Conservation (phyloP, 1,140 invertebrate species). For the Drosophila ogumai region DNA sequence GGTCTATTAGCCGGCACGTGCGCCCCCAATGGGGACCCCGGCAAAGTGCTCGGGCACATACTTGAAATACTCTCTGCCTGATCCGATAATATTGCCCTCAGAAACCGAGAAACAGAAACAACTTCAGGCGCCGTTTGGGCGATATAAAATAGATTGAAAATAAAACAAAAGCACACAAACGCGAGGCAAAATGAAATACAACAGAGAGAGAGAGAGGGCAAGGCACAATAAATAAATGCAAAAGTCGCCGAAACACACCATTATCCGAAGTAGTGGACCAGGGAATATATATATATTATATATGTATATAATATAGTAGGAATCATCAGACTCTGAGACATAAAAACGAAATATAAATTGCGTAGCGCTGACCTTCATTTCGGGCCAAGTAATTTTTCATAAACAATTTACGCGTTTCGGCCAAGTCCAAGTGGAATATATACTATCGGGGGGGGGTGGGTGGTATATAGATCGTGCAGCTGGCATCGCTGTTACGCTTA, state of each 20-base stretch:
- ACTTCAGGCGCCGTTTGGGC: constrained; percentile 48
- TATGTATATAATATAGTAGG: constrained; percentile 20
- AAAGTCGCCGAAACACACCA: constrained; percentile 37
- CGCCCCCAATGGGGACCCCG: constrained; percentile 45
- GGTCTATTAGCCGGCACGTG: constrained; percentile 57
- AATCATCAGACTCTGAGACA: constrained; percentile 45
- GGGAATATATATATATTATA: constrained; percentile 11
- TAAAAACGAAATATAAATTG: constrained; percentile 83
- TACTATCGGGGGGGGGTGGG: background rate
- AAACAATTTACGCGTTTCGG: constrained; percentile 81
- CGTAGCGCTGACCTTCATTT: constrained; percentile 81
- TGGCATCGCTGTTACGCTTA: constrained; percentile 67
- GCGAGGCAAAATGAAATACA: too few relatives aligned
- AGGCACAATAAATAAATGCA: constrained; percentile 72
- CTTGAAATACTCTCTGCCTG: constrained; percentile 32
- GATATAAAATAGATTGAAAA: constrained; percentile 74
- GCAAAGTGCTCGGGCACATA: constrained; percentile 22
- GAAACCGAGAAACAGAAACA: constrained; percentile 18
- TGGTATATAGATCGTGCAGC: constrained; percentile 38
- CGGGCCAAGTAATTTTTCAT: constrained; percentile 81
- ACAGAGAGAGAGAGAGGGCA: background rate
- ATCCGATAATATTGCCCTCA: constrained; percentile 19
- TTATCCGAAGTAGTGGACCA: constrained; percentile 41
- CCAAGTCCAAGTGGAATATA: constrained; percentile 3
- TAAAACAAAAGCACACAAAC: constrained; percentile 18